A percentile compares a stretch with the other conserved stretches of the same genome.
phyloP scores from a whole-genome alignment of 2,888 invertebrate species.

The Lucinisca nassula region DNA sequence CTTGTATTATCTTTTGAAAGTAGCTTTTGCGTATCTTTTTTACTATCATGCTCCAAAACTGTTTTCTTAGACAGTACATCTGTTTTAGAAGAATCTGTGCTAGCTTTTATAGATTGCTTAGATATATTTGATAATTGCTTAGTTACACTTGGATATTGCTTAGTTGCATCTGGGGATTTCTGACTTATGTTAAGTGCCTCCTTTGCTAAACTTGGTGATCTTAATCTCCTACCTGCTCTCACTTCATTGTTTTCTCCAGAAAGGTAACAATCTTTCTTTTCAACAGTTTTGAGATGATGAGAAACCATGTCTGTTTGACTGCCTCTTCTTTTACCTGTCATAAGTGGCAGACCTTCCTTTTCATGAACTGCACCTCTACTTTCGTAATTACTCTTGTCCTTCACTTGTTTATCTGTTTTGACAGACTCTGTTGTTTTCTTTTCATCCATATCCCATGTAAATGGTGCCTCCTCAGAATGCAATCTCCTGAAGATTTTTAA shows the following conservation, averaged over 20 bases:
- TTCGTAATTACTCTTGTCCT: too few species aligned
- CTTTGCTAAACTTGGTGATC: not conserved
- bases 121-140: too few species aligned
- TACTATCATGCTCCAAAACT: not conserved
- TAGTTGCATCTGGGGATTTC: not conserved
- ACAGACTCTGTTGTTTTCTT: too few species aligned
- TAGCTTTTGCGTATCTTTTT: too few species aligned
- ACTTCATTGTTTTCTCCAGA: not conserved
- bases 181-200: not conserved
- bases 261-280: too few species aligned
- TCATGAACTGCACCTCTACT: too few species aligned
- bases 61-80: not conserved
- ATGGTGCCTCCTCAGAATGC: constrained; percentile 39
- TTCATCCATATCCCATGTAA: constrained; percentile 41
- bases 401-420: too few species aligned
- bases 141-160: not conserved
- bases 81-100: not conserved
- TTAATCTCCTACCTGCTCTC: not conserved
- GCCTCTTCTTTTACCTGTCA: not conserved
- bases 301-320: not conserved
- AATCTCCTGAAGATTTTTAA: constrained; percentile 38
- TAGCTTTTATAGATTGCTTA: not conserved
- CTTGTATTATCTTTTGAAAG: too few species aligned
- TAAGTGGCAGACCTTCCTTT: too few species aligned
- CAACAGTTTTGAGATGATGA: too few species aligned